Conservation (phyloP, 1,140 invertebrate species). For the Tenebrio molitor region DNA sequence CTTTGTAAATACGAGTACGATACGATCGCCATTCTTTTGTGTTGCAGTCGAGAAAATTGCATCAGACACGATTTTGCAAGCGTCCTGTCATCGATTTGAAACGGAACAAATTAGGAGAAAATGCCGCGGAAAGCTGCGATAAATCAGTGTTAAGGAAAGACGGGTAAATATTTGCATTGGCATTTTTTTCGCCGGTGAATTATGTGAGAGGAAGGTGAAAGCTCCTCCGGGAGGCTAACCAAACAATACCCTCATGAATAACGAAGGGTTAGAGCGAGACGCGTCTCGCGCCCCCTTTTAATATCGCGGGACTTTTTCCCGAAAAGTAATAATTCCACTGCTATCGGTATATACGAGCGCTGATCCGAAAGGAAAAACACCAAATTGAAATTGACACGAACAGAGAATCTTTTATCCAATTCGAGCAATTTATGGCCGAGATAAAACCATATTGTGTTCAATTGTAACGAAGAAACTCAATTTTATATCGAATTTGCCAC, state of each 20-base stretch:
- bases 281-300: neutral
- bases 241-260: constrained; percentile 11
- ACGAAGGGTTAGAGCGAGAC: neutral
- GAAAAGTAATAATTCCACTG: neutral
- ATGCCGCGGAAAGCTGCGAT: neutral
- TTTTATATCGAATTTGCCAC: constrained; percentile 19
- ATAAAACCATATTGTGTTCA: constrained; percentile 17
- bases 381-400: constrained; percentile 9
- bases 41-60: neutral
- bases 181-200: neutral
- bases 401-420: constrained; percentile 4
- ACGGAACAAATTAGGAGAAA: neutral
- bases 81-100: too few relatives aligned
- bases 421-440: neutral
- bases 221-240: neutral
- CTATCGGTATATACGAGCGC: too few relatives aligned
- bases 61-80: neutral
- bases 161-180: neutral
- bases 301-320: neutral
- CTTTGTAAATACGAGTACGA: neutral
- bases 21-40: neutral
- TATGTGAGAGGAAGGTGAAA: neutral
- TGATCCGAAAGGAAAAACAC: neutral
- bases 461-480: constrained; percentile 13
- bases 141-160: neutral